Evolutionary conservation across 1,140 invertebrate species (phyloP).

Genomic region (Rhyzopertha dominica): DNA sequence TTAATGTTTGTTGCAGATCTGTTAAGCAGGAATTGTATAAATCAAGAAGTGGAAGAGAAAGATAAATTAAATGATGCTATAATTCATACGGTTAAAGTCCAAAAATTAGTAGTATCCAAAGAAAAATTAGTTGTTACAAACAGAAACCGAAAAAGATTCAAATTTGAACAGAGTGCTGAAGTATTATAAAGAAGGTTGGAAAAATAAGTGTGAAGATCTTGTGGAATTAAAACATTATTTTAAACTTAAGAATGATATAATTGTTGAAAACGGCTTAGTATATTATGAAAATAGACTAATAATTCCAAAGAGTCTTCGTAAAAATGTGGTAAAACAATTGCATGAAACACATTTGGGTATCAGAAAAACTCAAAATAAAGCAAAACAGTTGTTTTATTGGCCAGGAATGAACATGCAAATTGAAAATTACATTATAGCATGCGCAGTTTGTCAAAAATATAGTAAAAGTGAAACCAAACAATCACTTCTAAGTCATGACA

Average conservation of each 20-base stretch:
- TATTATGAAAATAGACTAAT: conserved; percentile 30
- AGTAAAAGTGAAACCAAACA: conserved; percentile 32
- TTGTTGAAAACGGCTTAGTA: conserved; percentile 18
- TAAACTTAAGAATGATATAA: conserved; percentile 14
- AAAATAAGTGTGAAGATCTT: no score
- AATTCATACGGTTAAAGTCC: no score
- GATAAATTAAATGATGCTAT: no score
- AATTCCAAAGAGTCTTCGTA: conserved; percentile 34
- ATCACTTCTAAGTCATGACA: conserved; percentile 27
- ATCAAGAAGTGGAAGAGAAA: conserved; percentile 16
- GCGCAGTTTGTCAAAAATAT: conserved; percentile 32
- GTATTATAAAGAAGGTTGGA: no score
- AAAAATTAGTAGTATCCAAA: no score
- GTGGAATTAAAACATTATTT: no score
- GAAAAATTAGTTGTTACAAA: no score
- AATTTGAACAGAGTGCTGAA: no score
- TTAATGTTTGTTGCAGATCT: no score
- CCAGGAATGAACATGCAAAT: conserved; percentile 39
- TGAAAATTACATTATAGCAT: conserved; percentile 30
- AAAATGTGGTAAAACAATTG: conserved; percentile 34
- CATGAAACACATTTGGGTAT: conserved; percentile 38
- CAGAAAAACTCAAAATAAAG: conserved; percentile 35
- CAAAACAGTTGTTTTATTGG: conserved; percentile 42
- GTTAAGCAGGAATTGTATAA: conserved; percentile 14
- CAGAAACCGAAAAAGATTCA: no score